Evolutionary conservation across 2,113 vertebrate species (phyloP).

Genomic region (Maccullochella peelii): DNA sequence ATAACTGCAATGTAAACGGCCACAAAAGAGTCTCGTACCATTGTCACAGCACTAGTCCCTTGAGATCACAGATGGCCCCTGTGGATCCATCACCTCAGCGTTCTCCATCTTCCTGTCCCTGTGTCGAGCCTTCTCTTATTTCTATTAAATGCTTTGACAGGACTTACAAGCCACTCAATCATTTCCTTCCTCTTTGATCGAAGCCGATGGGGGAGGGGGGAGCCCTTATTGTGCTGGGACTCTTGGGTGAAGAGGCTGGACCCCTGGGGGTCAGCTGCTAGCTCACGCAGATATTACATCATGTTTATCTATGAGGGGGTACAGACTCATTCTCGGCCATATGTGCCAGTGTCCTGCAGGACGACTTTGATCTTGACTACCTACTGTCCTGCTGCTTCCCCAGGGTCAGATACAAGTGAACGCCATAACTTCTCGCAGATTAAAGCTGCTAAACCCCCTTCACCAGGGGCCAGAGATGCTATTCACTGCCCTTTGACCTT

Average conservation of each 20-base stretch:
- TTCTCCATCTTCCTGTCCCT: conserved; percentile 18
- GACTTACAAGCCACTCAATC: conserved; percentile 67
- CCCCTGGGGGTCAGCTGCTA: conserved; percentile 35
- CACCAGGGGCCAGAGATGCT: conserved; percentile 30
- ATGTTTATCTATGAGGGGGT: conserved; percentile 46
- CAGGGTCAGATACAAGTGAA: conserved; percentile 56
- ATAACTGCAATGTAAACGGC: not conserved
- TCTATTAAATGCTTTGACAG: conserved; percentile 62
- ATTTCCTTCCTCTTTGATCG: conserved; percentile 58
- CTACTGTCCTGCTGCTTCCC: conserved; percentile 36
- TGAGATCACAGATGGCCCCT: conserved; percentile 1
- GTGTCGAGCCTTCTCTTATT: conserved; percentile 34
- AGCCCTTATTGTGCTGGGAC: conserved; percentile 31
- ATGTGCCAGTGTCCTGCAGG: conserved; percentile 43
- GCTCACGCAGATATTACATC: conserved; percentile 67
- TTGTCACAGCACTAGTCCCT: not conserved
- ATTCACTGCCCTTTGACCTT: conserved; percentile 55
- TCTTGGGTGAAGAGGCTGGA: conserved; percentile 41
- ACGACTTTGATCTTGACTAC: conserved; percentile 68
- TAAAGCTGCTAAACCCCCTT: conserved; percentile 54
- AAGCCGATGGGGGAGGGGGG: conserved; percentile 17
- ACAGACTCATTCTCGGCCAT: conserved; percentile 20
- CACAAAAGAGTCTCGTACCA: not conserved
- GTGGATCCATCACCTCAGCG: conserved; percentile 21
- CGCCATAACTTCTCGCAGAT: conserved; percentile 67